Conservation (phyloP, 2,888 invertebrate species). For the Incurvaria masculella region DNA sequence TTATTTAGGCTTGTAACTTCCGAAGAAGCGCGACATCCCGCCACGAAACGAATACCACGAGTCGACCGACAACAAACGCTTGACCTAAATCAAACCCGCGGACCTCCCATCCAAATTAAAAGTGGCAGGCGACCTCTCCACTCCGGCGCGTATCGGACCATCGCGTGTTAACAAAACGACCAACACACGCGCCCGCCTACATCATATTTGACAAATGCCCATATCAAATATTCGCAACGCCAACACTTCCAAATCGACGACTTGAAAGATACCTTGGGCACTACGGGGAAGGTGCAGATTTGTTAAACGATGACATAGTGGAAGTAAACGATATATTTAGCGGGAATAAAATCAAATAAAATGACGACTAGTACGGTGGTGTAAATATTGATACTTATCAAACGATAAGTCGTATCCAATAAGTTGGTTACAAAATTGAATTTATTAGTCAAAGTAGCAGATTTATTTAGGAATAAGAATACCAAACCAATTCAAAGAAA, state of each 20-base stretch:
- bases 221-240: slow-evolving; percentile 30
- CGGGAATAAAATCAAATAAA: neutral
- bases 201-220: slow-evolving; percentile 42
- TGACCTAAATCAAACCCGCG: slow-evolving; percentile 12
- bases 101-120: slow-evolving; percentile 43
- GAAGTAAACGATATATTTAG: neutral
- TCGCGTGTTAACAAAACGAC: slow-evolving; percentile 45
- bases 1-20: neutral
- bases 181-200: slow-evolving; percentile 36
- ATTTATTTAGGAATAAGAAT: too few species aligned
- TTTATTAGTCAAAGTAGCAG: too few species aligned
- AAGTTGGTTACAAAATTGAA: too few species aligned
- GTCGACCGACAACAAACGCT: neutral
- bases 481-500: too few species aligned
- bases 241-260: neutral
- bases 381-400: neutral
- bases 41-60: neutral
- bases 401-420: neutral
- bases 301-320: neutral
- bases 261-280: neutral
- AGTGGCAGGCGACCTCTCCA: slow-evolving; percentile 31
- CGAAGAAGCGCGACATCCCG: neutral
- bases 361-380: neutral
- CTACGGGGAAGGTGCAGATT: neutral
- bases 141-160: slow-evolving; percentile 28